Base-by-base conservation (phyloP, 1,140 invertebrate genomes). In the Holotrichia oblita region DNA sequence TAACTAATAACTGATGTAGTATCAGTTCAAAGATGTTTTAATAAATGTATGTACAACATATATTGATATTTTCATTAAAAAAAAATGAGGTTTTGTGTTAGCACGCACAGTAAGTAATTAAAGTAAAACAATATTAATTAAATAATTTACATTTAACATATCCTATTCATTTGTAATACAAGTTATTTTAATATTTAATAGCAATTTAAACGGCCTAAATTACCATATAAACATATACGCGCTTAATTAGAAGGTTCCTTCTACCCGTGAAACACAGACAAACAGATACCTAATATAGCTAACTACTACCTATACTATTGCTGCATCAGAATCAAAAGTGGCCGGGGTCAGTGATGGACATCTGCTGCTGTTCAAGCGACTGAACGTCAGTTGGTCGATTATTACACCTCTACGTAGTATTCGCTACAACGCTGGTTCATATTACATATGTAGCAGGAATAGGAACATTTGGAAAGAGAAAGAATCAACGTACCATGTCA, bases 341-440 rank as follows among this genome's bases (percentile, higher is more conserved):
- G 61, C 24, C 61, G 17, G 61, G 61, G 61, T 64, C 61, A 64
- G 61, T 64, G 61, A 64, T 27, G 61, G 61, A 64, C 61, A 64
- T 64, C 61, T 64, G 61, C 61, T 64, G 61, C 61, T 24, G 61
- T 64, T 64, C 61, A 27, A 27, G 61, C 20, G 61, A 14, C 61
- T 12, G 17, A 64, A 64, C 61, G 61, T 64, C 61, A 64, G 61
- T 64, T 64, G 61, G 61, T 24, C 24, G 61, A 27, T 64, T 64
- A 64, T 64, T 64, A 64, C 61, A 20, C 17, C 2, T 27, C n/a
- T 20, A 24, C 24, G 17, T 48, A 14, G 42, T 48, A 48, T 48
- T 14, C 42, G 42, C n/a, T 14, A 10, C n/a, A 48, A 3, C 44
- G 0, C 12, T 12, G 12, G 44, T n/a, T n/a, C 12, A 48, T n/a